Percentiles rank a stretch among this genome's conserved stretches.
Evolutionary conservation across 1,140 invertebrate genomes (phyloP).

Genomic region (Lepidostoma basale): DNA sequence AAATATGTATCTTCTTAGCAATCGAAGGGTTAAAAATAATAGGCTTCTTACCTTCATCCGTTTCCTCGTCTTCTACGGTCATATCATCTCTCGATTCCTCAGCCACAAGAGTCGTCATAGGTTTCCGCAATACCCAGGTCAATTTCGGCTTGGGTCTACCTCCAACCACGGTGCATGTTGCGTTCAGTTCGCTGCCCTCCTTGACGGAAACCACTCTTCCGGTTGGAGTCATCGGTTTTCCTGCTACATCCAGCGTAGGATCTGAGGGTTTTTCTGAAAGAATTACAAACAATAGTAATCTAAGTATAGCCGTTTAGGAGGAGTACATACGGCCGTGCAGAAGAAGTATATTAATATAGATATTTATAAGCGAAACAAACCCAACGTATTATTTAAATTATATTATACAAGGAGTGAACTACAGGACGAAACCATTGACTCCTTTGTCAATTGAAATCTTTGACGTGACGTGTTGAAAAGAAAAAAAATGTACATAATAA

Average conservation of each 20-base stretch:
- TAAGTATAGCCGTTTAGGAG: too few relatives aligned
- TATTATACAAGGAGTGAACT: too few relatives aligned
- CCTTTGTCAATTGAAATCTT: too few relatives aligned
- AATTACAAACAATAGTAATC: too few relatives aligned
- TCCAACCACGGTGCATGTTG: slow-evolving; percentile 33
- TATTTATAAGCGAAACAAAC: too few relatives aligned
- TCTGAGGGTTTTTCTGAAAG: slow-evolving; percentile 36
- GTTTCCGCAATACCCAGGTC: slow-evolving; percentile 14
- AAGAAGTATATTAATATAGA: too few relatives aligned
- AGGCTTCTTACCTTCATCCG: background rate
- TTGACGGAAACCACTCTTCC: slow-evolving; percentile 7
- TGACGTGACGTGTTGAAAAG: too few relatives aligned
- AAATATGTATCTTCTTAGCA: too few relatives aligned
- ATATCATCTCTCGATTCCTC: background rate
- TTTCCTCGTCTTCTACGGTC: slow-evolving; percentile 5
- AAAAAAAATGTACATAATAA: background rate
- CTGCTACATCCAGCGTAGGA: slow-evolving; percentile 19
- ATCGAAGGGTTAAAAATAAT: background rate
- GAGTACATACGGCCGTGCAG: too few relatives aligned
- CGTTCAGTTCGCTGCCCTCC: slow-evolving; percentile 19
- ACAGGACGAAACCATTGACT: too few relatives aligned
- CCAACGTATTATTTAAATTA: too few relatives aligned
- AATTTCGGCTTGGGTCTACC: slow-evolving; percentile 34
- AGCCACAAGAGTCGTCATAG: background rate
- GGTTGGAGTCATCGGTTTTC: background rate